Evolutionary conservation across 2,797 vertebrate genomes (phyloP), one percentile per base, ranked within the genome.

Genomic region (Dromococcyx pavoninus): DNA sequence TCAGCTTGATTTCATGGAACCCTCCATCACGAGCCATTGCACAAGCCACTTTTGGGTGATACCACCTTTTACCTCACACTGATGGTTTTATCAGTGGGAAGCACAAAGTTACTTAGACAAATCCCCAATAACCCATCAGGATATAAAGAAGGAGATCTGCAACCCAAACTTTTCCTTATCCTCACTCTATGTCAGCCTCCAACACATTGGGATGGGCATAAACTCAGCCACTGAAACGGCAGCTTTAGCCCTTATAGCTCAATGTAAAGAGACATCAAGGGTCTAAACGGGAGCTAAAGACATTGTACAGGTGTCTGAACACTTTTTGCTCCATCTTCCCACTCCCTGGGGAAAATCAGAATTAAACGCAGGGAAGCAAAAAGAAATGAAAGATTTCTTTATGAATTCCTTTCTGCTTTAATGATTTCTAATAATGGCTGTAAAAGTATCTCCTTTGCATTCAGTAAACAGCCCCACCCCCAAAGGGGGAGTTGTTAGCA

Each of bases 361-460:
- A 84, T 30, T 43, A 82, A 91, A 70, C 44, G 18, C n/a, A 79
- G 24, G 33, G 33, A 94, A 84, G 41, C 22, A 6, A n/a, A 35
- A 14, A 16, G n/a, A n/a, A 16, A 0, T 23, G 11, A 37, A 27
- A 30, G 0, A 61, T 16, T 70, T 78, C 0, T 4, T 23, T 71
- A 14, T 41, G 5, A 91, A 93, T 86, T 91, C 51, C 48, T 72
- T 88, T 41, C 46, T 17, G 35, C 28, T 73, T 82, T 76, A 67
- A 76, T 35, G 77, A 61, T 72, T 91, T 76, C 41, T 77, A 70
- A 76, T 80, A 69, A 54, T 6, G 39, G 39, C 62, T 65, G 27
- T 66, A 41, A 87, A 83, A 66, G 17, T 23, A 53, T 17, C 69
- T 51, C 21, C 12, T 51, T 12, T 28, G 48, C 58, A 24, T 53